Base-by-base conservation (phyloP, 2,797 vertebrate species). In the Hapalemur alaotrensis region DNA sequence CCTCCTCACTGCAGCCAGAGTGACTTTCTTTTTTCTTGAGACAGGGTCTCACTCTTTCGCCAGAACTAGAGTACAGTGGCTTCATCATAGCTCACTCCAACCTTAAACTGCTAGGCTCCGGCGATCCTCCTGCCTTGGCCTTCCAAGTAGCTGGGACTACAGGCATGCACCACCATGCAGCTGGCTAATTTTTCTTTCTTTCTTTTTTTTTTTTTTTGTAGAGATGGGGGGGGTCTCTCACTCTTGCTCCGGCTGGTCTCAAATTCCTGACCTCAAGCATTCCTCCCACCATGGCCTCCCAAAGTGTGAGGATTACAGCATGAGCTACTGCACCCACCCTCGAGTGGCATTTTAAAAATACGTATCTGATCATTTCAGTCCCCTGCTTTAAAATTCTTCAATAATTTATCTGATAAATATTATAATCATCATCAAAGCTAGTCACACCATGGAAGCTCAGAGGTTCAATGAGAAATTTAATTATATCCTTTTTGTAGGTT, bases 371-470 rank as follows among this genome's bases (percentile, higher is more conserved):
- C 65, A 91, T 81, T 95, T 83, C 65, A 88, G 85, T 65, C 11
- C 32, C 28, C 38, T 73, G n/a, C 48, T 94, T 88, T 83, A 96
- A 79, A 95, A 91, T 28, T 38, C 20, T 89, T 89, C 57, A 91
- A 46, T 84, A 92, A 94, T 57, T 86, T 94, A 85, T 11, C 57
- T 91, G 54, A 91, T 89, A 96, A 95, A 86, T 72, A 89, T 35
- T 79, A 70, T 43, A 91, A 83, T 78, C 63, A 93, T 25, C 6
- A 83, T 76, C 57, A 95, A 97, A 96, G 69, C 2, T 82, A 91
- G 32, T 85, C 57, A 91, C 41, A 91, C 18, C 32, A 69, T 18
- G 48, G 22, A 93, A 84, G 67, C 61, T 95, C 79, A 69, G 38
- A 63, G 32, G 4, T 69, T 94, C 73, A 89, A 46, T 35, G 25